Base-by-base conservation (phyloP, 1,140 invertebrate species). In the Neodiprion lecontei region DNA sequence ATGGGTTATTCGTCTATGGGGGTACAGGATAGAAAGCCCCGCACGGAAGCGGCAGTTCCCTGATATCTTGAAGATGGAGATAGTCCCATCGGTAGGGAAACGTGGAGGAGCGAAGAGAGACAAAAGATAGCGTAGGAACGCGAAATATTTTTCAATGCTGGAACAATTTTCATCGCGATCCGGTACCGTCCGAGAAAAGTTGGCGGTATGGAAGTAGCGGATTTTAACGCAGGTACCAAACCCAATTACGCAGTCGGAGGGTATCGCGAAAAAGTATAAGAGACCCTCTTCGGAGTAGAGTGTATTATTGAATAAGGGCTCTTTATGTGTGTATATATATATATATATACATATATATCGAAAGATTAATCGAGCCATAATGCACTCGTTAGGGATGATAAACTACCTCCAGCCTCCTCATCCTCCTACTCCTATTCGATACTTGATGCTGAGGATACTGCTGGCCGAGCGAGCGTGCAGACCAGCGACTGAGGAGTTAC, bases 1-100 rank as follows among this genome's bases (percentile, higher is more conserved):
- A 85, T 85, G 77, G 81, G 72, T 79, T 77, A 77, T 69, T 28
- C 68, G 68, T 40, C 28, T 40, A 40, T 40, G 28, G 28, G 2
- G 28, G 28, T 40, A 40, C 5, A 40, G 28, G 28, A 40, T 40
- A 40, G 28, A 5, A 40, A 40, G 3, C 68, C 68, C 28, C 2
- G 28, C 9, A 4, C 23, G 17, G 61, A 21, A 3, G 61, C 7
- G 61, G 61, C 7, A 14, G 61, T 65, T 65, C 2, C 61, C 61
- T 17, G 61, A 40, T 40, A 40, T 40, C 28, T 40, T 40, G 28
- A 40, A 40, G 28, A 40, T 2, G 28, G 2, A 40, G 28, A 40
- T 40, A 40, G 28, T 40, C 28, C 28, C 28, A 40, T 2, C 28
- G 28, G 5, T 40, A 40, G 28, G 28, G 5, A 40, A 40, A 40